Percentiles rank a stretch among this genome's conserved stretches.
phyloP scores from a whole-genome alignment of 2,797 vertebrate species.

The Fistularia commersonii region DNA sequence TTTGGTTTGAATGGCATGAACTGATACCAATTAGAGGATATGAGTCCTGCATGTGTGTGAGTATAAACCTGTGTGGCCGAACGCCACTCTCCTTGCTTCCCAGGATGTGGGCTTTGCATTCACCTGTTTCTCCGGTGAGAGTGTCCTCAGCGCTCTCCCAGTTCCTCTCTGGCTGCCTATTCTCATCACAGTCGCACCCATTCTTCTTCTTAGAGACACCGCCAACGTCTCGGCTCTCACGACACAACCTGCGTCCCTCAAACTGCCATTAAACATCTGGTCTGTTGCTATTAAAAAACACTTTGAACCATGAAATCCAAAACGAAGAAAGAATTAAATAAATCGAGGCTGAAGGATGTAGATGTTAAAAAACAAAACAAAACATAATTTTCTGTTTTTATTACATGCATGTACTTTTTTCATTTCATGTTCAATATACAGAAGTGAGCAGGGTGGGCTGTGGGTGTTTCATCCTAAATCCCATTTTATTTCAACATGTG shows the following conservation, averaged over 20 bases:
- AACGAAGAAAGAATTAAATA: too few relatives aligned
- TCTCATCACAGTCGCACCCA: slow-evolving; percentile 59
- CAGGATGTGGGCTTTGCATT: slow-evolving; percentile 68
- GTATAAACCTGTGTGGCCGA: slow-evolving; percentile 38
- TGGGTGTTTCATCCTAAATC: too few relatives aligned
- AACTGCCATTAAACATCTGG: slow-evolving; percentile 20
- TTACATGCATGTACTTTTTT: too few relatives aligned
- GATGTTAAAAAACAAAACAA: too few relatives aligned
- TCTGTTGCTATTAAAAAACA: not conserved
- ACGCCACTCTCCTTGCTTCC: slow-evolving; percentile 42
- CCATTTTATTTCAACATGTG: too few relatives aligned
- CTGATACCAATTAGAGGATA: slow-evolving; percentile 80
- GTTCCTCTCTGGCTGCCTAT: slow-evolving; percentile 74
- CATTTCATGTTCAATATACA: too few relatives aligned
- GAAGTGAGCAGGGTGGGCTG: too few relatives aligned
- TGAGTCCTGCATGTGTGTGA: slow-evolving; percentile 50
- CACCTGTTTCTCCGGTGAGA: slow-evolving; percentile 70
- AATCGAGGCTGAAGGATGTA: too few relatives aligned
- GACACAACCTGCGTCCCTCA: slow-evolving; percentile 23
- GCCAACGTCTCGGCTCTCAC: slow-evolving; percentile 20
- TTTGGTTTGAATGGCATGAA: slow-evolving; percentile 55
- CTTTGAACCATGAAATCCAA: too few relatives aligned
- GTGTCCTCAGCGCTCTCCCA: slow-evolving; percentile 51
- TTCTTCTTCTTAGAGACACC: slow-evolving; percentile 60
- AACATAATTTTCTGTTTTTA: too few relatives aligned